Evolutionary conservation across 2,113 vertebrate species (phyloP).

Genomic region (Ceyx cyanopectus): DNA sequence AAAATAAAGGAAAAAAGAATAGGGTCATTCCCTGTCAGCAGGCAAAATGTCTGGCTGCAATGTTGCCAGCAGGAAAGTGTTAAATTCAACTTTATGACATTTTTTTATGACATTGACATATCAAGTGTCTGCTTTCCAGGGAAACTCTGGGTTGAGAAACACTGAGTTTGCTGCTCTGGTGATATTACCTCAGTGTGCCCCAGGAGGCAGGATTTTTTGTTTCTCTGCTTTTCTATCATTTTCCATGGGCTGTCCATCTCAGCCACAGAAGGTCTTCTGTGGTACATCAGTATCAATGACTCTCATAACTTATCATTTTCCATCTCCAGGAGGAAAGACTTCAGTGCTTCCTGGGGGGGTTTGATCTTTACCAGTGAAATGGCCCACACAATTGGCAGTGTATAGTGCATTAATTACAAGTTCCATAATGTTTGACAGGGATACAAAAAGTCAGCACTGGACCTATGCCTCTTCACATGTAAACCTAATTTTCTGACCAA

Average conservation of each 20-base stretch:
- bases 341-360: not conserved
- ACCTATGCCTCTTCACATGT: not conserved
- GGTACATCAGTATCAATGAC: not conserved
- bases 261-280: not conserved
- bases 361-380: not conserved
- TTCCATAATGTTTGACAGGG: not conserved
- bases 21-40: not conserved
- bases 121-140: not conserved
- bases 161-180: fast-evolving
- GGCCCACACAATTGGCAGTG: not conserved
- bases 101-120: not conserved
- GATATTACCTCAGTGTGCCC: not conserved
- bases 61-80: not conserved
- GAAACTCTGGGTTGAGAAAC: not conserved
- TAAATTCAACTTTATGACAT: not conserved
- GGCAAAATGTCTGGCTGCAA: not conserved
- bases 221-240: not conserved
- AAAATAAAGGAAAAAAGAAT: not conserved
- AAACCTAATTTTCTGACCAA: slow-evolving; percentile 7
- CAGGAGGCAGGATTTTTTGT: not conserved
- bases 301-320: not conserved
- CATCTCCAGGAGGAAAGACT: not conserved
- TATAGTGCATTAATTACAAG: not conserved
- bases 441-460: not conserved
- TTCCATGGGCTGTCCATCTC: not conserved